Evolutionary conservation across 2,888 invertebrate genomes (phyloP).

Genomic region (Cactoblastis cactorum): DNA sequence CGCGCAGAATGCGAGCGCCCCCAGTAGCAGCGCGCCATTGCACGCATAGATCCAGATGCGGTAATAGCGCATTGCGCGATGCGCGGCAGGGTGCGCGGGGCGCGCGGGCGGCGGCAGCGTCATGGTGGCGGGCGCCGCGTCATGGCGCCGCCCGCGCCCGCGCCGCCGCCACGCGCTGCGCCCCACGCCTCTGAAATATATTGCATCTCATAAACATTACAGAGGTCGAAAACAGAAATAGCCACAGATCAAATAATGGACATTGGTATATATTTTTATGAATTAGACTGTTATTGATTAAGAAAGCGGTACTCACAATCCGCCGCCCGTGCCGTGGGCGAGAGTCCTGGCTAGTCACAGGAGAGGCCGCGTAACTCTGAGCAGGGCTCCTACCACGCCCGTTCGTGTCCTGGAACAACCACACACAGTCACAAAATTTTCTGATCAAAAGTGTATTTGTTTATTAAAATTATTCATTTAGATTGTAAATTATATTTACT

Average conservation of each 20-base stretch:
- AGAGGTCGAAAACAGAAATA: no score
- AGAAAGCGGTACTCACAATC: conserved; percentile 54
- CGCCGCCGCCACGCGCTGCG: conserved; percentile 78
- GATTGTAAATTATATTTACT: no score
- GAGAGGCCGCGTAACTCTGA: conserved; percentile 61
- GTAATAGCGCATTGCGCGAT: conserved; percentile 87
- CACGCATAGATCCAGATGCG: conserved; percentile 96
- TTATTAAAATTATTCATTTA: no score
- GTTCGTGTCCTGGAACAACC: conserved; percentile 51
- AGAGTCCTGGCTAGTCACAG: conserved; percentile 74
- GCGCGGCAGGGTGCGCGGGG: conserved; percentile 76
- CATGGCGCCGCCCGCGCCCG: conserved; percentile 78
- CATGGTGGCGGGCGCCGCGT: conserved; percentile 79
- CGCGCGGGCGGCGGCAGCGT: conserved; percentile 80
- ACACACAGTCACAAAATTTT: neutral
- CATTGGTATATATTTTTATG: no score
- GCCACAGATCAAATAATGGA: no score
- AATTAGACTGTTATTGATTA: no score
- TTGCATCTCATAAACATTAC: no score
- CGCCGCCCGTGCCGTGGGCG: conserved; percentile 72
- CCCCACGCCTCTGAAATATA: conserved; percentile 71
- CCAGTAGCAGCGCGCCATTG: conserved; percentile 91
- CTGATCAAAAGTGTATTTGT: no score
- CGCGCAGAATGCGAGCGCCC: conserved; percentile 88
- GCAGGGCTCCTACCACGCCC: conserved; percentile 68